Conservation (phyloP, 2,888 invertebrate species). For the Lysandra coridon region DNA sequence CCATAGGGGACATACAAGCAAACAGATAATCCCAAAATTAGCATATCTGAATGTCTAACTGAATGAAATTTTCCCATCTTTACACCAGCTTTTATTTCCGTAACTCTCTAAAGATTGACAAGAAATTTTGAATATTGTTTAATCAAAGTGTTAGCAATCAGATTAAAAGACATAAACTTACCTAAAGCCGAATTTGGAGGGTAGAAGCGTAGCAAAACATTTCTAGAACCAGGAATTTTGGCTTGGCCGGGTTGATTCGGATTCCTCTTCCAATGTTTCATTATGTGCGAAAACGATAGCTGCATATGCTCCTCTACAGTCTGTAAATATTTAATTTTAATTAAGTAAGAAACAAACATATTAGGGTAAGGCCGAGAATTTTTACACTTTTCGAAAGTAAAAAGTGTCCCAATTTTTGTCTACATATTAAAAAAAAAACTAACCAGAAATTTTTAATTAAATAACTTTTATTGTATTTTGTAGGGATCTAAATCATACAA, state of each 20-base stretch:
- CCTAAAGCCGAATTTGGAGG: conserved; percentile 92
- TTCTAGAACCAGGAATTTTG: conserved; percentile 88
- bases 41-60: too few relatives aligned
- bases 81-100: neutral
- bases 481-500: too few relatives aligned
- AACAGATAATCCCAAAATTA: neutral
- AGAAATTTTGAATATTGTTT: too few relatives aligned
- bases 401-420: too few relatives aligned
- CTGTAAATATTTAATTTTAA: conserved; percentile 63
- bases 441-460: too few relatives aligned
- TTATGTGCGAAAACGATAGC: conserved; percentile 95
- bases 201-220: conserved; percentile 92
- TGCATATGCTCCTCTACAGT: conserved; percentile 96
- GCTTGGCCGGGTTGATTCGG: conserved; percentile 85
- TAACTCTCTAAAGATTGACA: neutral
- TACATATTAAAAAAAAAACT: too few relatives aligned
- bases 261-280: conserved; percentile 96
- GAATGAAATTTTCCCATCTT: too few relatives aligned
- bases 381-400: too few relatives aligned
- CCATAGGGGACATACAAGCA: neutral
- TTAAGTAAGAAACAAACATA: too few relatives aligned
- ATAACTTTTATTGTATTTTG: too few relatives aligned
- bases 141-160: too few relatives aligned
- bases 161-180: conserved; percentile 55
- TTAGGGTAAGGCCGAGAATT: too few relatives aligned